Conservation (phyloP, 2,797 vertebrate genomes). For the Dipus sagitta region DNA sequence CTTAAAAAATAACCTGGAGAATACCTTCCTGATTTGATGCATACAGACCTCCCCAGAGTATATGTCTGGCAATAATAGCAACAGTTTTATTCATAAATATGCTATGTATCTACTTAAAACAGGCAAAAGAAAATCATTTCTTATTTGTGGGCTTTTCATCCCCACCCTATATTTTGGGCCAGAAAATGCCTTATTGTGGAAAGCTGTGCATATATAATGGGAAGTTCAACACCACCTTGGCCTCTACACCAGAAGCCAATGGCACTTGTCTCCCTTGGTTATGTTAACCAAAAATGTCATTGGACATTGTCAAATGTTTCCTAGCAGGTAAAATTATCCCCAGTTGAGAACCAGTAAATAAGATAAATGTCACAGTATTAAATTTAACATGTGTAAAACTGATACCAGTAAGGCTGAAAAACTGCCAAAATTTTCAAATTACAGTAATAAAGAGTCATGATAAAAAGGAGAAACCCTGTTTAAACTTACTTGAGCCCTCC, state of each 20-base stretch:
- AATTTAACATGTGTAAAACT: not conserved
- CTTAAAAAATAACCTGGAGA: not conserved
- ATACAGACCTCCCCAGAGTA: not conserved
- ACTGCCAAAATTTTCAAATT: constrained; percentile 40
- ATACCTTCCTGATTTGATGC: not conserved
- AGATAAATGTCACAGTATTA: not conserved
- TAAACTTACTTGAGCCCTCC: not conserved
- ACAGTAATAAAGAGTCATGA: constrained; percentile 16
- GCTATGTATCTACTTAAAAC: not conserved
- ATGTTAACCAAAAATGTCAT: not conserved
- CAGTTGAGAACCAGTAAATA: not conserved
- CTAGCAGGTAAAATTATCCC: not conserved
- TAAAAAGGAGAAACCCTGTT: not conserved
- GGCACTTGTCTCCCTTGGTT: not conserved
- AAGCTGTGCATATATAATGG: not conserved
- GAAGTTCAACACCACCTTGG: not conserved
- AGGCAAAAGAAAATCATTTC: not conserved
- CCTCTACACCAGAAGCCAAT: not conserved
- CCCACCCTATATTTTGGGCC: not conserved
- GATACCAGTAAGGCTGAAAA: not conserved
- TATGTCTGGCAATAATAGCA: not conserved
- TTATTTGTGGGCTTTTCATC: not conserved
- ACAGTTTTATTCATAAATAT: not conserved
- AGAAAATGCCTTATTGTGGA: not conserved
- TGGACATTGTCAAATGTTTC: not conserved